Evolutionary conservation across 2,888 invertebrate genomes (phyloP).

Genomic region (Oligia latruncula): DNA sequence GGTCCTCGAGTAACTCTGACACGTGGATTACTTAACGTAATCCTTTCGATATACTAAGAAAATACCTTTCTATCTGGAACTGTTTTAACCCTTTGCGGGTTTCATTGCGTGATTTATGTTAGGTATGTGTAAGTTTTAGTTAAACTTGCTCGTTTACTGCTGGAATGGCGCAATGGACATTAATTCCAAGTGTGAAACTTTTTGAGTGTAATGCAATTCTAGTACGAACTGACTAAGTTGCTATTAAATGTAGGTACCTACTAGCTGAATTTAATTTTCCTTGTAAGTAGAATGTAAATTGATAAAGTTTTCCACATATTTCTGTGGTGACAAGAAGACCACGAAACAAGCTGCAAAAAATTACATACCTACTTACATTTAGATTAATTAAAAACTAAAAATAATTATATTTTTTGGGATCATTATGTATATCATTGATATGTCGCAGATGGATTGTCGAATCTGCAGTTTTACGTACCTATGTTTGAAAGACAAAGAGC

Average conservation of each 20-base stretch:
- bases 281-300: not conserved
- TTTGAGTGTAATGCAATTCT: slow-evolving; percentile 13
- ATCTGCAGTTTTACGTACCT: no score
- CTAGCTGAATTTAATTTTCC: slow-evolving; percentile 13
- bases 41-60: slow-evolving; percentile 54
- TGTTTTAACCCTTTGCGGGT: slow-evolving; percentile 11
- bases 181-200: slow-evolving; percentile 27
- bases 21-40: slow-evolving; percentile 58
- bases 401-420: not conserved
- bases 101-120: slow-evolving; percentile 19
- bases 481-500: not conserved
- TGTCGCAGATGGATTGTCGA: no score
- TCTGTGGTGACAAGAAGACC: no score
- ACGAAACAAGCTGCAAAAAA: not conserved
- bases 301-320: not conserved
- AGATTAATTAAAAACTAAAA: not conserved
- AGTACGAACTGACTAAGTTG: slow-evolving; percentile 3
- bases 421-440: not conserved
- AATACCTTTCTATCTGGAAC: slow-evolving; percentile 41
- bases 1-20: slow-evolving; percentile 38
- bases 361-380: not conserved
- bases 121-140: slow-evolving; percentile 1
- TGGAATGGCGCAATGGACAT: slow-evolving; percentile 29
- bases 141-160: slow-evolving; percentile 11
- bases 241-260: not conserved